Base-by-base conservation (phyloP, 2,888 invertebrate species). In the Athalia rosae region DNA sequence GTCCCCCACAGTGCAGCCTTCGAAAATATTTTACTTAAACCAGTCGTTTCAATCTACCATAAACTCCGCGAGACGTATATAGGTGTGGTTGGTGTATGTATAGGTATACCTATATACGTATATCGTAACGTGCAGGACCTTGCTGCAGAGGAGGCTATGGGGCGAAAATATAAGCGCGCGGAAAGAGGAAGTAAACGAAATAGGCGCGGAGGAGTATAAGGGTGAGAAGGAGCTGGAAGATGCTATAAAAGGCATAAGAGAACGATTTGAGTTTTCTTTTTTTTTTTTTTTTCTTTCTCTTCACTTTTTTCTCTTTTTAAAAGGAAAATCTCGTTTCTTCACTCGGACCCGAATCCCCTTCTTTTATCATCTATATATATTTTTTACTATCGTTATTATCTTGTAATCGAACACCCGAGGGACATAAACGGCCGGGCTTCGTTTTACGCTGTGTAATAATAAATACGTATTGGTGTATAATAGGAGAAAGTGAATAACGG, bases 1-100 rank as follows among this genome's bases (percentile, higher is more conserved):
- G 58, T 45, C 15, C 56, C 45, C 15, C 6, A 11, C 53, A 58
- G 41, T 6, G 50, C 45, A 61, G 15, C 47, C 61, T 62, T 48
- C 28, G 15, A 48, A 74, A 74, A 71, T 71, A 71, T 71, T 71
- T 71, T 71, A 71, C 50, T 58, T 71, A 71, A 71, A 71, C 71
- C 61, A 48, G 74, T 62, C 59, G 61, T 74, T 74, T 15, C 74
- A 61, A 74, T 74, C 74, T 61, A 11, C 74, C 74, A 62, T 74
- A 74, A 74, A 74, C 50, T 74, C n/a, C 9, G 71, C 58, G 71
- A 71, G n/a, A n/a, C 9, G n/a, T 53, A 50, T 9, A 50, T 50
- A 50, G 11, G 11, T 50, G 11, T 9, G n/a, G n/a, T n/a, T n/a
- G n/a, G n/a, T n/a, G n/a, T n/a, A n/a, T n/a, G n/a, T n/a, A n/a